phyloP scores from a whole-genome alignment of 92 coral and sea anemone species.

The Heliopora coerulea region DNA sequence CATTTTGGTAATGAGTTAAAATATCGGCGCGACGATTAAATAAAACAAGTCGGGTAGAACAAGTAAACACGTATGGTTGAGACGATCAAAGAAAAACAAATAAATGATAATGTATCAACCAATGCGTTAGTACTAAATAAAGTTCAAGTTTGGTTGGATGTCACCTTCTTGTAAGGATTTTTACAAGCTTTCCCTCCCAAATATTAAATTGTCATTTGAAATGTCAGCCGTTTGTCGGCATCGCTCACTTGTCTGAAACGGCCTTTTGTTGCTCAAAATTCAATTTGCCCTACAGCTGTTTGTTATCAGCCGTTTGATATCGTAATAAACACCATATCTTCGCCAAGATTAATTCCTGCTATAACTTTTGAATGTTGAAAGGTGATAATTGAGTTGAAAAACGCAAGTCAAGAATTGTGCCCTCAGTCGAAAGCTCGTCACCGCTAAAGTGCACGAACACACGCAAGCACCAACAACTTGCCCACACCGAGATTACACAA shows the following conservation, averaged over 20 bases:
- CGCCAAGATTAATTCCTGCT: conserved; percentile 22
- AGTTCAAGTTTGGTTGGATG: no score
- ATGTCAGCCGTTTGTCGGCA: conserved; percentile 22
- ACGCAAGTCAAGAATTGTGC: conserved; percentile 23
- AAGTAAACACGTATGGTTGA: not conserved
- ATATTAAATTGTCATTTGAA: not conserved
- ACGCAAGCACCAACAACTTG: no score
- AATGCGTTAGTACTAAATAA: no score
- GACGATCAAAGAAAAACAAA: conserved; percentile 4
- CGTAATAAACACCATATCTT: conserved; percentile 21
- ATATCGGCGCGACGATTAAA: not conserved
- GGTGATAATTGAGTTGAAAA: conserved; percentile 46
- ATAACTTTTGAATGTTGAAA: conserved; percentile 35
- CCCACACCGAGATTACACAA: no score
- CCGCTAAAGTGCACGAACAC: no score
- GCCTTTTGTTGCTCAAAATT: conserved; percentile 35
- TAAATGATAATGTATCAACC: not conserved
- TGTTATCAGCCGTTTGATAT: conserved; percentile 29
- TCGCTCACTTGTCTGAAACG: conserved; percentile 23
- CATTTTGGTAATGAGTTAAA: not conserved
- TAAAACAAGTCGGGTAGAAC: not conserved
- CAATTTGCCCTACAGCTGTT: conserved; percentile 28
- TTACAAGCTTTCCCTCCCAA: not conserved
- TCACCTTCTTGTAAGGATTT: not conserved
- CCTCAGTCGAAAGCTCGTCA: no score